Evolutionary conservation across 2,113 vertebrate genomes (phyloP).

Genomic region (Parotia lawesii): DNA sequence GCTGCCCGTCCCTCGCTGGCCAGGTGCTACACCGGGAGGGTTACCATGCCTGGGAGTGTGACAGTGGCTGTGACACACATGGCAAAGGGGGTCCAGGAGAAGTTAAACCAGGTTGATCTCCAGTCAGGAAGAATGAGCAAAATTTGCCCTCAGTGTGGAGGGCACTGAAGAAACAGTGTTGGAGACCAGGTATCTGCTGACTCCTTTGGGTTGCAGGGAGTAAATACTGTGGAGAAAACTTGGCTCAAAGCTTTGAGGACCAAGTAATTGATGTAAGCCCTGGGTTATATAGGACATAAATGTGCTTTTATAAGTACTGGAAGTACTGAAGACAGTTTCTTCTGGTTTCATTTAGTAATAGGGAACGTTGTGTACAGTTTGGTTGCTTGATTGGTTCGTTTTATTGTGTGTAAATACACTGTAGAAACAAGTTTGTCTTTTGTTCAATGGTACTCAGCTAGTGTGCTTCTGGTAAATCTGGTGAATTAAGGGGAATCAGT

Average conservation of each 20-base stretch:
- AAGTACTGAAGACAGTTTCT: background rate
- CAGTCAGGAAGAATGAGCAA: background rate
- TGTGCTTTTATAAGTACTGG: background rate
- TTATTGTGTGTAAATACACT: constrained; percentile 18
- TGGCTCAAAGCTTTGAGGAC: background rate
- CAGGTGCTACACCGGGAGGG: background rate
- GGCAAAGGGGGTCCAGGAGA: background rate
- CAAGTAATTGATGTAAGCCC: background rate
- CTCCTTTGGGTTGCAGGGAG: background rate
- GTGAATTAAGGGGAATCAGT: background rate
- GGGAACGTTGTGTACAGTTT: background rate
- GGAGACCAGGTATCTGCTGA: background rate
- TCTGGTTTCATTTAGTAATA: constrained; percentile 18
- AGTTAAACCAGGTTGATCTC: background rate
- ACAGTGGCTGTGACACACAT: rapidly evolving
- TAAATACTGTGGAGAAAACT: background rate
- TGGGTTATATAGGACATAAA: background rate
- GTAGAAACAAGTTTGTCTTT: background rate
- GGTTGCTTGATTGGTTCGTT: constrained; percentile 7
- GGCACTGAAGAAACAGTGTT: background rate
- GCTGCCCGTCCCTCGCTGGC: rapidly evolving
- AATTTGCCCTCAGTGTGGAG: background rate
- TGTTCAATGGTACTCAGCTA: background rate
- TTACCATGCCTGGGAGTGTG: background rate
- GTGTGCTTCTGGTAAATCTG: background rate